Base-by-base conservation (phyloP, 2,888 invertebrate species). In the Marasmarcha lunaedactyla region DNA sequence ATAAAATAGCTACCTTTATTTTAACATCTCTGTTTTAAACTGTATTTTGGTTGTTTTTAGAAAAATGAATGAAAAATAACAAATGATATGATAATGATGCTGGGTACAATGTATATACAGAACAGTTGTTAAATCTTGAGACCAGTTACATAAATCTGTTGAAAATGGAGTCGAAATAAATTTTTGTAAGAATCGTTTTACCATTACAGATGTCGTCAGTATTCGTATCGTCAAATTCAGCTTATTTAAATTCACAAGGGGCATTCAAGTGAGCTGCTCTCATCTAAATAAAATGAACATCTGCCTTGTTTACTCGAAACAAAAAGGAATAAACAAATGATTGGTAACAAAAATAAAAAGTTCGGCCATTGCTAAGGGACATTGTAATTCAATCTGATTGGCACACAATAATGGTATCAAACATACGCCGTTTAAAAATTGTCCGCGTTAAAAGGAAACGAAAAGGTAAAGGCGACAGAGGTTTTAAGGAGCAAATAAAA, bases 341-440 rank as follows among this genome's bases (percentile, higher is more conserved):
- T 71, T 72, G 71, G 71, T 67, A 63, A 70, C 63, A 70, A 71
- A 72, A 74, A 72, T 66, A 72, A 67, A 71, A 64, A 71, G 73
- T 71, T 78, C 79, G 76, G 77, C 59, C 61, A 61, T 64, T 57
- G 63, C 59, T 68, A 81, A 79, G 77, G 74, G 78, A 83, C 79
- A 81, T 79, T 81, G 81, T 83, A 81, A 79, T 79, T 83, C 83
- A 79, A 64, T 52, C 69, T 79, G 83, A 83, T 81, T 83, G 83
- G 81, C 81, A 83, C 76, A 83, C 83, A 83, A 83, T 83, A 83
- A 81, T 78, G 76, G 78, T 78, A 77, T 79, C 81, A 81, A 79
- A 74, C 71, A 71, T 77, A 71, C 69, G 72, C 76, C 77, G 73
- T 79, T 81, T 81, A 74, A 83, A 83, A 83, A 81, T 76, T 78